These are phyloP conservation scores for Otolemur garnettii DNA, from an alignment of 2,113 vertebrate species.

Conservation along the genomic window DNA sequence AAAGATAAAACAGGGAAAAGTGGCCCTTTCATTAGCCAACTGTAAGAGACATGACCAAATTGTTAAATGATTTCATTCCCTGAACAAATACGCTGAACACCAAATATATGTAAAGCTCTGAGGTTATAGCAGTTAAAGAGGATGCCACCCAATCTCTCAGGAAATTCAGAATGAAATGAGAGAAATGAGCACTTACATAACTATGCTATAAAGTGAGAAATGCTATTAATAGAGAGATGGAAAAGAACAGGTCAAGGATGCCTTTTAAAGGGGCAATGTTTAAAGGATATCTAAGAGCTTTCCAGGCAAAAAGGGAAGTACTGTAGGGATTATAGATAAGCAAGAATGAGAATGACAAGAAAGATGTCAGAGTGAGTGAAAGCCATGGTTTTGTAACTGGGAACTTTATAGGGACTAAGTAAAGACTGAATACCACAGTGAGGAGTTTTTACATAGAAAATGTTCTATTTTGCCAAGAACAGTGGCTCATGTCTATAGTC, in stretches of 20 bases:
- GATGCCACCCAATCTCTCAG: not conserved
- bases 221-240: not conserved
- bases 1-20: slow-evolving; percentile 12
- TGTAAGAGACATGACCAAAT: not conserved
- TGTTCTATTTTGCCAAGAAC: slow-evolving; percentile 9
- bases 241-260: not conserved
- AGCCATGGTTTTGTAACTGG: not conserved
- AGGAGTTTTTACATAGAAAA: not conserved
- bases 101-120: not conserved
- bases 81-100: not conserved
- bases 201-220: slow-evolving; percentile 16
- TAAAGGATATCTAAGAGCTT: slow-evolving; percentile 24
- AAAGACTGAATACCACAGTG: not conserved
- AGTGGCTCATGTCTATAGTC: too few species aligned
- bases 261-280: slow-evolving; percentile 1
- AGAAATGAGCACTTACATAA: not conserved
- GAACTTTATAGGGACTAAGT: not conserved
- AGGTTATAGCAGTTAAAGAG: not conserved
- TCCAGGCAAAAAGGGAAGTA: not conserved
- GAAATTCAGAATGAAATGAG: not conserved
- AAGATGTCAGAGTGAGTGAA: not conserved
- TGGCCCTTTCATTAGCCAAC: not conserved
- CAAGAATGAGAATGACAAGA: not conserved
- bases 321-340: not conserved
- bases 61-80: not conserved